These are phyloP conservation scores for Resseliella maxima DNA, from an alignment of 2,888 invertebrate species.

Conservation along the genomic window DNA sequence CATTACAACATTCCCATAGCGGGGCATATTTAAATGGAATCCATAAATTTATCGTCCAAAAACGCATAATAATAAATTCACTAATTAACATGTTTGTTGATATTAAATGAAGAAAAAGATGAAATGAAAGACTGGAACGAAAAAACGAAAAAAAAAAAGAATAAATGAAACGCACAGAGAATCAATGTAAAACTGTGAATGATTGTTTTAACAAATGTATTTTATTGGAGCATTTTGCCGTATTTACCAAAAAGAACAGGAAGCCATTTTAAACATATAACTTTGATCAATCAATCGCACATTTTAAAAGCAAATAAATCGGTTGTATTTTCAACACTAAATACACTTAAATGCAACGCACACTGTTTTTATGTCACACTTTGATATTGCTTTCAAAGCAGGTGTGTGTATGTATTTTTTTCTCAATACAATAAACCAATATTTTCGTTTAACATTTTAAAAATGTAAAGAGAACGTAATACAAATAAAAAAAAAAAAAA, in stretches of 20 bases:
- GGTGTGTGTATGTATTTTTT: not conserved
- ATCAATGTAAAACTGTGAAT: not conserved
- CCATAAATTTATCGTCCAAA: conserved; percentile 19
- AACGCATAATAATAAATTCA: conserved; percentile 43
- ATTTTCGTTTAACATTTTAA: too few relatives aligned
- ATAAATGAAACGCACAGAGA: too few relatives aligned
- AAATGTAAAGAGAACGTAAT: not conserved
- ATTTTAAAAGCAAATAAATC: conserved; percentile 39
- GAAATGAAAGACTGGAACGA: too few relatives aligned
- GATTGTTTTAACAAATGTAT: not conserved
- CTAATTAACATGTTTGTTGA: conserved; percentile 45
- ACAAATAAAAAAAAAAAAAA: not conserved
- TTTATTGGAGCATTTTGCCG: not conserved
- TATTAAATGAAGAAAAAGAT: not conserved
- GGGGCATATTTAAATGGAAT: not conserved
- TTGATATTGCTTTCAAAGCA: not conserved
- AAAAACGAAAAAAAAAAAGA: not conserved
- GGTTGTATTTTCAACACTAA: not conserved
- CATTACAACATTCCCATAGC: not conserved
- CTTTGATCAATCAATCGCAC: conserved; percentile 12
- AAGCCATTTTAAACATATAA: not conserved
- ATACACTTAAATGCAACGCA: not conserved
- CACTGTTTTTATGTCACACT: not conserved
- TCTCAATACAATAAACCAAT: too few relatives aligned
- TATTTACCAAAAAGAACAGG: not conserved